Base-by-base conservation (phyloP, 2,888 invertebrate species). In the Drosophila nr. fundita region DNA sequence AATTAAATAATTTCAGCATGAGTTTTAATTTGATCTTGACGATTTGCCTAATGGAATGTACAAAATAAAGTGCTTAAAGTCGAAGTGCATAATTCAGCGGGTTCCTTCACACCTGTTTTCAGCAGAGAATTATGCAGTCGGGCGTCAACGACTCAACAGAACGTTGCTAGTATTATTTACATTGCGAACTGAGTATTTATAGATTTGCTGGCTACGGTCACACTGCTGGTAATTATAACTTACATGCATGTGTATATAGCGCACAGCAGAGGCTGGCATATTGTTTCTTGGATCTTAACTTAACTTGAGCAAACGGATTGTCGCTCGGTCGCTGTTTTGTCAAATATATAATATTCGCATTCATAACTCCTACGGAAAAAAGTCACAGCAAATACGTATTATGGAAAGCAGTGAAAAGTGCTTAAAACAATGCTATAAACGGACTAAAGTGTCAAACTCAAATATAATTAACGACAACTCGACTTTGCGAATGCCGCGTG, bases 361-460 rank as follows among this genome's bases (percentile, higher is more conserved):
- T 73, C 62, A 65, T 70, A 60, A 66, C 54, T 42, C 42, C 64
- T 30, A 34, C 65, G 62, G 59, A 24, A 42, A 55, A 18, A 64
- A 65, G 63, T 49, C 21, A 61, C 48, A 54, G 38, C 40, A 68
- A 64, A 61, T 72, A 61, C 68, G 58, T 75, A 87, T 84, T 77
- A 85, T 85, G 85, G 83, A 81, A 81, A 87, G 73, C 32, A 85
- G 77, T 85, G 68, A 81, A 73, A 75, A 78, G 72, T 84, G 73
- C 61, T 70, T 72, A 30, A 64, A 73, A 58, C 69, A 79, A 73
- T 73, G 71, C 73, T 69, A 77, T 68, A 61, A 67, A 38, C 81
- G 77, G 79, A 79, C 81, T 84, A 87, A 68, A 76, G 72, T 75
- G 67, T 70, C 70, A 68, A 68, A 54, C 36, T 34, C 50, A 58